These are phyloP conservation scores for Prosopocoilus inquinatus DNA, from an alignment of 2,888 invertebrate species.

Conservation along the genomic window DNA sequence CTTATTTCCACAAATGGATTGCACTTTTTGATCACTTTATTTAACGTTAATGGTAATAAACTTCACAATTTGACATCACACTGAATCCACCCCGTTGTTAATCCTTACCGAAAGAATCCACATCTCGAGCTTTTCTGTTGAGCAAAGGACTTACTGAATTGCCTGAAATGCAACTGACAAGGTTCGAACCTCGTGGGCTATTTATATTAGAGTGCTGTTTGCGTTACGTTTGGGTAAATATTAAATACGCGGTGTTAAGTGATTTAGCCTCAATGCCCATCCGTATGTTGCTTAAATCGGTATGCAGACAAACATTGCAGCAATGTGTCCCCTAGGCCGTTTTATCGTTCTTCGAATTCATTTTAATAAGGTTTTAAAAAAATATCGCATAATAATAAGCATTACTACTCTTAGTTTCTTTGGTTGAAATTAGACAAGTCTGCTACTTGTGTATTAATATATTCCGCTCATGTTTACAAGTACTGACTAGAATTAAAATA, in stretches of 20 bases:
- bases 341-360: no score
- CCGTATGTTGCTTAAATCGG: conserved; percentile 8
- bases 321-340: no score
- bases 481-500: no score
- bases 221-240: conserved; percentile 28
- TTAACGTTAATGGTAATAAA: neutral
- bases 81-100: neutral
- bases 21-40: neutral
- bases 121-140: conserved; percentile 2
- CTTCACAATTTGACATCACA: neutral
- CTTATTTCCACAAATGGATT: no score
- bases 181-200: conserved; percentile 16
- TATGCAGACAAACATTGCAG: no score
- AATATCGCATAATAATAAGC: no score
- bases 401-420: no score
- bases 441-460: no score
- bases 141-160: conserved; percentile 10
- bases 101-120: conserved; percentile 2
- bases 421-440: no score
- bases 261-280: conserved; percentile 33
- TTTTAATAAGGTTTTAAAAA: no score
- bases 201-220: conserved; percentile 32
- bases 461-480: no score
- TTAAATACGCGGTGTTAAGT: conserved; percentile 34
- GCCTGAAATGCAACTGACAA: conserved; percentile 5